Conservation (phyloP, 2,113 vertebrate genomes). For the Ptilorrhoa leucosticta region DNA sequence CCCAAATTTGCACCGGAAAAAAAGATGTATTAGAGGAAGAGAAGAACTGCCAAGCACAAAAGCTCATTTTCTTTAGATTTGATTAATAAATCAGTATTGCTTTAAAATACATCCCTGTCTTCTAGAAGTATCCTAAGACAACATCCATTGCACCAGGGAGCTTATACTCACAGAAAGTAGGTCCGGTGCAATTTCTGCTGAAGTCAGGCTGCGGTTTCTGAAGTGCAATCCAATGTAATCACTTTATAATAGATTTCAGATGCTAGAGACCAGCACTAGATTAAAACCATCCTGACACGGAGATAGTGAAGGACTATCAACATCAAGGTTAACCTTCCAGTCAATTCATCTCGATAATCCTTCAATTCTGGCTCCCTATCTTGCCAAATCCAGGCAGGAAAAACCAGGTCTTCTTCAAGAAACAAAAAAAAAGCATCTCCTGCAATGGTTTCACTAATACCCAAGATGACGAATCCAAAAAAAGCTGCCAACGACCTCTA, state of each 20-base stretch:
- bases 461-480: neutral
- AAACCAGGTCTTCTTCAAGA: neutral
- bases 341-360: neutral
- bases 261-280: neutral
- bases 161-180: neutral
- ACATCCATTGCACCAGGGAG: neutral
- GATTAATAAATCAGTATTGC: neutral
- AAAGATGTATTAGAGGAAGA: neutral
- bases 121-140: neutral
- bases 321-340: neutral
- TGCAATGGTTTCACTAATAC: neutral
- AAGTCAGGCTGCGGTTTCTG: neutral
- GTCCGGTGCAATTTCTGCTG: neutral
- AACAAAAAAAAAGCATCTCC: neutral
- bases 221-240: neutral
- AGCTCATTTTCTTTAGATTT: neutral
- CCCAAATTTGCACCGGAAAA: neutral
- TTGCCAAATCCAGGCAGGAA: neutral
- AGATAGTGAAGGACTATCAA: neutral
- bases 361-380: neutral
- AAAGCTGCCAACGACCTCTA: neutral
- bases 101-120: neutral
- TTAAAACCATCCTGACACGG: neutral
- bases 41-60: neutral
- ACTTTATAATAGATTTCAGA: neutral